phyloP scores from a whole-genome alignment of 2,113 vertebrate species.

The Pantherophis guttatus region DNA sequence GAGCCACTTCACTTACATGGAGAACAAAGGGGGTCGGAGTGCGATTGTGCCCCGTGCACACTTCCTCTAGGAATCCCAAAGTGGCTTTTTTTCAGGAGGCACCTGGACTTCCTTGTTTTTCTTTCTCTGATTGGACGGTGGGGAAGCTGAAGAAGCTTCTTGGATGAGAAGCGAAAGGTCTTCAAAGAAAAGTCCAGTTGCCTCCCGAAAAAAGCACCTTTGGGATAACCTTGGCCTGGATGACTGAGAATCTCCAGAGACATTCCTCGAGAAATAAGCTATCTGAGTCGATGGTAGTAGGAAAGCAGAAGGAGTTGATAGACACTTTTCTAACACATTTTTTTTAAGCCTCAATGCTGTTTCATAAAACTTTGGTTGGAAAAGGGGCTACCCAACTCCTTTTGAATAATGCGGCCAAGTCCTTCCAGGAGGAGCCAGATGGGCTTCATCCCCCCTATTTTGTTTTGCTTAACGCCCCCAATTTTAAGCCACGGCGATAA shows the following conservation, averaged over 20 bases:
- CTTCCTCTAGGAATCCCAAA: not conserved
- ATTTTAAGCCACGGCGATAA: not conserved
- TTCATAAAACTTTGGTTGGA: not conserved
- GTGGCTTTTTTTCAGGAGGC: too few species aligned
- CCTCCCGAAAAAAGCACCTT: too few species aligned
- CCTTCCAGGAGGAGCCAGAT: not conserved
- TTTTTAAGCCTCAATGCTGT: not conserved
- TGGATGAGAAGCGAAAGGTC: too few species aligned
- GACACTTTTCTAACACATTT: not conserved
- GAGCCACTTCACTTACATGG: not conserved
- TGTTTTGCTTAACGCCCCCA: too few species aligned
- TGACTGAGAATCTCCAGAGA: not conserved
- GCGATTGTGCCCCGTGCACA: not conserved
- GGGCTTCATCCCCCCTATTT: too few species aligned
- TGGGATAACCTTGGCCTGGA: too few species aligned
- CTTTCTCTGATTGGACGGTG: too few species aligned
- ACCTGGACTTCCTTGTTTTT: too few species aligned
- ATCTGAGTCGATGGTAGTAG: not conserved
- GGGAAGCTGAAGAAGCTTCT: too few species aligned
- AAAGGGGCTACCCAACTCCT: not conserved
- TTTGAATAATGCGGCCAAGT: not conserved
- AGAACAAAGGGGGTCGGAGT: fast-evolving
- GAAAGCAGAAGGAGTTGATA: not conserved
- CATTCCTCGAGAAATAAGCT: not conserved
- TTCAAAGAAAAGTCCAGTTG: too few species aligned